phyloP scores from a whole-genome alignment of 2,888 invertebrate genomes.

The Corythucha ciliata region DNA sequence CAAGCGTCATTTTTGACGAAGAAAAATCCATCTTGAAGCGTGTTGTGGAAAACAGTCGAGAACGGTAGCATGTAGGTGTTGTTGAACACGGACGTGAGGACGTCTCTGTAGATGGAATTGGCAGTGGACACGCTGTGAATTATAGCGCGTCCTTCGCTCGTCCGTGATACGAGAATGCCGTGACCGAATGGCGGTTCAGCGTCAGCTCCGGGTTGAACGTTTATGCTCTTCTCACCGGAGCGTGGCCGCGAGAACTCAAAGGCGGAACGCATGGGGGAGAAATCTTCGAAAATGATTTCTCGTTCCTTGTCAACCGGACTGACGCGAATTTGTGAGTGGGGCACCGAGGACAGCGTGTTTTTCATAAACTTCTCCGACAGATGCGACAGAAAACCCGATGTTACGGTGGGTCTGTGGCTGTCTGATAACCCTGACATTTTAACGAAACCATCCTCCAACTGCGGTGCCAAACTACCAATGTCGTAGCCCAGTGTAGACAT shows the following conservation, averaged over 20 bases:
- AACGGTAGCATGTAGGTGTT: slow-evolving; percentile 78
- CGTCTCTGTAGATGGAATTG: slow-evolving; percentile 82
- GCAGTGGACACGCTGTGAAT: slow-evolving; percentile 75
- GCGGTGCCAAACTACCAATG: slow-evolving; percentile 74
- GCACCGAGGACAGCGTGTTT: slow-evolving; percentile 42
- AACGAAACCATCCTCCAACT: slow-evolving; percentile 51
- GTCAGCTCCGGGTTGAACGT: slow-evolving; percentile 32
- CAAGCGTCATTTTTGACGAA: slow-evolving; percentile 87
- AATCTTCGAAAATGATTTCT: slow-evolving; percentile 21
- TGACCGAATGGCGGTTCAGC: slow-evolving; percentile 74
- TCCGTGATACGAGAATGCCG: slow-evolving; percentile 69
- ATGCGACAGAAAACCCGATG: slow-evolving; percentile 69
- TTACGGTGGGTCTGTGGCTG: slow-evolving; percentile 47
- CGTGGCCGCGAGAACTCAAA: slow-evolving; percentile 22
- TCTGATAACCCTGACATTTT: slow-evolving; percentile 42
- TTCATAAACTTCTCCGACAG: slow-evolving; percentile 68
- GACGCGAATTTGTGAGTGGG: slow-evolving; percentile 32
- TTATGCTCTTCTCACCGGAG: slow-evolving; percentile 16
- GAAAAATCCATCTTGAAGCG: slow-evolving; percentile 77
- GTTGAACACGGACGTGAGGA: slow-evolving; percentile 87
- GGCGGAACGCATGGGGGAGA: slow-evolving; percentile 27
- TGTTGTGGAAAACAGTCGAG: slow-evolving; percentile 77
- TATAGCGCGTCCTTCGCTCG: slow-evolving; percentile 66
- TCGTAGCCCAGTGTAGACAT: slow-evolving; percentile 75
- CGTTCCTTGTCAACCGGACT: slow-evolving; percentile 28